These are phyloP conservation scores for Coracopsis vasa DNA, from an alignment of 2,113 vertebrate species.

Conservation along the genomic window DNA sequence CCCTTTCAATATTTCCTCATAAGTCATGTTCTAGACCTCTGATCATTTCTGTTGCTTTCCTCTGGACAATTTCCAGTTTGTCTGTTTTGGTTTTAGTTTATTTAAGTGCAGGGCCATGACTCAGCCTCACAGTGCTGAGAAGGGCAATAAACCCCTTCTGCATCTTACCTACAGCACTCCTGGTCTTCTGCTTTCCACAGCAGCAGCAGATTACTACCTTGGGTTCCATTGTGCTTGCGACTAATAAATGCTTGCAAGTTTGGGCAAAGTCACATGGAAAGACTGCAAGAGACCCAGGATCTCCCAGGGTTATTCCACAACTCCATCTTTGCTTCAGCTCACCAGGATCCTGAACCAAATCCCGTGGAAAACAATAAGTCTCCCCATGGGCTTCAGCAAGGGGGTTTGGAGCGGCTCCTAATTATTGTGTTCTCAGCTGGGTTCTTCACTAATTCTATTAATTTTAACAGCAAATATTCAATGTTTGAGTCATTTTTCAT, in stretches of 20 bases:
- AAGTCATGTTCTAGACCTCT: slow-evolving; percentile 30
- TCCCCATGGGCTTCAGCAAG: not conserved
- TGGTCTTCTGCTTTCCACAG: not conserved
- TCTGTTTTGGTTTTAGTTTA: not conserved
- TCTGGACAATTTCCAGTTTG: slow-evolving; percentile 24
- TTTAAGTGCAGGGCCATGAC: not conserved
- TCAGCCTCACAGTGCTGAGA: not conserved
- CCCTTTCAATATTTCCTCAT: slow-evolving; percentile 14
- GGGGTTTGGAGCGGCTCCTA: not conserved
- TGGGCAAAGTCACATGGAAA: not conserved
- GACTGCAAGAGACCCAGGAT: not conserved
- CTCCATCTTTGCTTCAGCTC: not conserved
- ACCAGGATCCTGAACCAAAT: not conserved
- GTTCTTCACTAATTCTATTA: not conserved
- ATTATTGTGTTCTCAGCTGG: slow-evolving; percentile 18
- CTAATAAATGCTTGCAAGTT: not conserved
- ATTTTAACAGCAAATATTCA: slow-evolving; percentile 34
- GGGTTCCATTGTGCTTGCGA: accelerated
- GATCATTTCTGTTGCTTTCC: slow-evolving; percentile 8
- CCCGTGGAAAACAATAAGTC: not conserved
- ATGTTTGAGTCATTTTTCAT: not conserved
- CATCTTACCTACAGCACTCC: not conserved
- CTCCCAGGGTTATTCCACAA: not conserved
- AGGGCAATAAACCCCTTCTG: not conserved
- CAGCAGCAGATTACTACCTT: not conserved